phyloP scores from a whole-genome alignment of 1,140 invertebrate species.

The Drosophila punjabiensis region DNA sequence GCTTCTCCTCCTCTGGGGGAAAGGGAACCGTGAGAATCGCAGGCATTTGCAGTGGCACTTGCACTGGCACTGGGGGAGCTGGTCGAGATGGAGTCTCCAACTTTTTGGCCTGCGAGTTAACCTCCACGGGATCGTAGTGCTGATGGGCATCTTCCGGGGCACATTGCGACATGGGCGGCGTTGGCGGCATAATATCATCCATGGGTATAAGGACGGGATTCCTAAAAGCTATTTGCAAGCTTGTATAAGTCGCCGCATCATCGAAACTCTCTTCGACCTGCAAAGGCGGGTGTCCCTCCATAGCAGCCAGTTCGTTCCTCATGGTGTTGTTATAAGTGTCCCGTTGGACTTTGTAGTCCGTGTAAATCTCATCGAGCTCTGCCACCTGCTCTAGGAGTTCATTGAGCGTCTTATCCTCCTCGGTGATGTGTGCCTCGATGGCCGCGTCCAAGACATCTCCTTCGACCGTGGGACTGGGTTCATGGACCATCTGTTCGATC shows the following conservation, averaged over 20 bases:
- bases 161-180: conserved; percentile 76
- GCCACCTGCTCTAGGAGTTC: conserved; percentile 90
- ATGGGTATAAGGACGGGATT: conserved; percentile 90
- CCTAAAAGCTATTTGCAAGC: conserved; percentile 94
- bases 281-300: conserved; percentile 73
- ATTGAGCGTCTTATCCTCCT: conserved; percentile 88
- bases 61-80: conserved; percentile 21
- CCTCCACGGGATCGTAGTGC: conserved; percentile 78
- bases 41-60: conserved; percentile 12
- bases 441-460: conserved; percentile 47
- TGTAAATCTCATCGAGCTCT: conserved; percentile 91
- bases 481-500: conserved; percentile 48
- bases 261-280: conserved; percentile 89
- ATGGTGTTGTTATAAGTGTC: conserved; percentile 85
- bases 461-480: conserved; percentile 40
- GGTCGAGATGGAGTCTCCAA: conserved; percentile 79
- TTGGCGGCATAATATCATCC: conserved; percentile 78
- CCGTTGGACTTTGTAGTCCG: conserved; percentile 88
- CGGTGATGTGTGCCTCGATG: conserved; percentile 35
- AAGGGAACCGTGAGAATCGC: conserved; percentile 43
- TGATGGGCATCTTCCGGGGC: conserved; percentile 64
- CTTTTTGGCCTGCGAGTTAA: conserved; percentile 63
- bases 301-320: conserved; percentile 74
- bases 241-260: conserved; percentile 92
- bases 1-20: conserved; percentile 86